A percentile compares a stretch with the other conserved stretches of the same genome.
phyloP scores from a whole-genome alignment of 2,888 invertebrate genomes.

The Brenthis daphne region DNA sequence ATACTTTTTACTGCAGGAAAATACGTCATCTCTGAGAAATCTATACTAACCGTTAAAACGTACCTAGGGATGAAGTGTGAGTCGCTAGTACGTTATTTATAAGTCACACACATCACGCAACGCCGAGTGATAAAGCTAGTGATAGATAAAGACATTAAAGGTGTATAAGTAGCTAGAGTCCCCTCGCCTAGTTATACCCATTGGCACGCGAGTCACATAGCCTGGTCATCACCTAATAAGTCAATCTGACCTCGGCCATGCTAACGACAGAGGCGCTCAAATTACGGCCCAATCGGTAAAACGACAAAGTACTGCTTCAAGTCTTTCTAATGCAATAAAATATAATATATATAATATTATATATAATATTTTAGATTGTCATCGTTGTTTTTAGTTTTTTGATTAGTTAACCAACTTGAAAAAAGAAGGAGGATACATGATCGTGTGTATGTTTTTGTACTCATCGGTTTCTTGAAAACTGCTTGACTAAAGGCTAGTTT shows the following conservation, averaged over 20 bases:
- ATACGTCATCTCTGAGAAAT: too few relatives aligned
- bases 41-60: too few relatives aligned
- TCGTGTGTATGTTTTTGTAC: too few relatives aligned
- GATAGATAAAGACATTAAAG: constrained; percentile 24
- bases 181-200: constrained; percentile 43
- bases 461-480: too few relatives aligned
- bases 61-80: too few relatives aligned
- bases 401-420: too few relatives aligned
- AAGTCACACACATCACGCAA: not conserved
- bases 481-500: too few relatives aligned
- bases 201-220: constrained; percentile 68
- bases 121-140: constrained; percentile 6
- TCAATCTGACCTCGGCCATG: constrained; percentile 61
- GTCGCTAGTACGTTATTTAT: too few relatives aligned
- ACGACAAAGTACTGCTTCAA: not conserved
- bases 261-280: constrained; percentile 7
- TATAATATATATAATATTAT: not conserved
- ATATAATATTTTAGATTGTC: not conserved
- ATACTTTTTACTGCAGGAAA: too few relatives aligned
- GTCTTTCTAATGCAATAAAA: not conserved
- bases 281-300: constrained; percentile 11
- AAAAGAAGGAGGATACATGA: too few relatives aligned
- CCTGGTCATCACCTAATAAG: constrained; percentile 68
- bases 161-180: constrained; percentile 35
- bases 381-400: too few relatives aligned